phyloP scores from a whole-genome alignment of 2,888 invertebrate genomes.

The Epistrophe grossulariae region DNA sequence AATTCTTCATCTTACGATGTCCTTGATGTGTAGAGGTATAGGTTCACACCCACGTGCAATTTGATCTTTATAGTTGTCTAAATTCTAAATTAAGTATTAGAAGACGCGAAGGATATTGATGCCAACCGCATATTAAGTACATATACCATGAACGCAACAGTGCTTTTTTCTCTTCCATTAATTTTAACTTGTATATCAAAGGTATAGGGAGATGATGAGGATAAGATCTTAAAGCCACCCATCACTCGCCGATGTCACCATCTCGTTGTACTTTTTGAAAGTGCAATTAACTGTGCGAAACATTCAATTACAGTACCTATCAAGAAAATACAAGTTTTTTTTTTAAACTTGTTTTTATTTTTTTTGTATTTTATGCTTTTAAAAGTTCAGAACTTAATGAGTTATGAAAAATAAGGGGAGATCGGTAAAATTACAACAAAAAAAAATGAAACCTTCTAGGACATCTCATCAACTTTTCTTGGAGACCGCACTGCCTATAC shows the following conservation, averaged over 20 bases:
- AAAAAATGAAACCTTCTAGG: conserved; percentile 2
- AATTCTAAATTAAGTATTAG: conserved; percentile 43
- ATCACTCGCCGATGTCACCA: neutral
- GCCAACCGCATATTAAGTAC: conserved; percentile 47
- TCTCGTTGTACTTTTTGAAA: conserved; percentile 37
- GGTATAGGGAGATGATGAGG: too few relatives aligned
- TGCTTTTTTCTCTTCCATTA: conserved; percentile 46
- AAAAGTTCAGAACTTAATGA: conserved; percentile 62
- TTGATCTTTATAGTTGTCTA: conserved; percentile 47
- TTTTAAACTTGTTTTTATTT: conserved; percentile 1
- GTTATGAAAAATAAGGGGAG: conserved; percentile 50
- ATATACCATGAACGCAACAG: conserved; percentile 30
- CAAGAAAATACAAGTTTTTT: conserved; percentile 56
- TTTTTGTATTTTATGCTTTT: conserved; percentile 17
- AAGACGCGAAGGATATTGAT: conserved; percentile 49
- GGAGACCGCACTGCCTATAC: conserved; percentile 51
- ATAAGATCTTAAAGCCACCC: neutral
- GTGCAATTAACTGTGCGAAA: conserved; percentile 71
- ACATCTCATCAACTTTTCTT: conserved; percentile 1
- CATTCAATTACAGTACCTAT: conserved; percentile 73
- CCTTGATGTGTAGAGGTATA: neutral
- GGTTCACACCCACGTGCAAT: conserved; percentile 6
- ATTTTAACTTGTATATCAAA: neutral
- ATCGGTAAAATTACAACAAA: neutral
- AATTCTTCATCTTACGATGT: neutral